Conservation (phyloP, 2,888 invertebrate genomes). For the Nomada ruficornis region DNA sequence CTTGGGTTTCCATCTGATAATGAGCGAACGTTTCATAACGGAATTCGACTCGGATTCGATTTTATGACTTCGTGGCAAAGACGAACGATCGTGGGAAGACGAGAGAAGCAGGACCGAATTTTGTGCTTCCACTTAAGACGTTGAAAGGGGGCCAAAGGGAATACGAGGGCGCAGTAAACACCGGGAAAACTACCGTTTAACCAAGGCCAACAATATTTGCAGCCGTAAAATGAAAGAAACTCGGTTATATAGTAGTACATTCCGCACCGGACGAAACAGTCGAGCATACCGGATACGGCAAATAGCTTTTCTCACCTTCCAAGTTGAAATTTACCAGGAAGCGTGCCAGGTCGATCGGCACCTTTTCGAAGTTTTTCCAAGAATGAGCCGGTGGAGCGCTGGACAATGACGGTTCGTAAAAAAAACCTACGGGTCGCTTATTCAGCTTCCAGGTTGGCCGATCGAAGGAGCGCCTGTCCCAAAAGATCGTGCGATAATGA, state of each 20-base stretch:
- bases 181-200: too few relatives aligned
- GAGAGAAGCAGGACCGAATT: background rate
- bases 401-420: constrained; percentile 33
- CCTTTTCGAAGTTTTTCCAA: constrained; percentile 33
- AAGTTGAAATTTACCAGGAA: background rate
- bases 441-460: constrained; percentile 11
- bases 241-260: too few relatives aligned
- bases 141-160: too few relatives aligned
- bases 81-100: background rate
- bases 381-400: constrained; percentile 10
- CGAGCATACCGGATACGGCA: too few relatives aligned
- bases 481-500: constrained; percentile 63
- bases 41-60: too few relatives aligned
- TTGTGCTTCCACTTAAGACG: too few relatives aligned
- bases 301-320: background rate
- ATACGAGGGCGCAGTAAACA: too few relatives aligned
- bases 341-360: background rate
- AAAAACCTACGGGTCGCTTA: constrained; percentile 24
- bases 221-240: too few relatives aligned
- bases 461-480: constrained; percentile 31
- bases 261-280: too few relatives aligned
- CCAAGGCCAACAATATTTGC: too few relatives aligned
- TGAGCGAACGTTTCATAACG: too few relatives aligned
- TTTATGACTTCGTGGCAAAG: background rate
- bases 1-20: too few relatives aligned